phyloP scores from a whole-genome alignment of 2,797 vertebrate genomes.

The Enteromius anoplus region DNA sequence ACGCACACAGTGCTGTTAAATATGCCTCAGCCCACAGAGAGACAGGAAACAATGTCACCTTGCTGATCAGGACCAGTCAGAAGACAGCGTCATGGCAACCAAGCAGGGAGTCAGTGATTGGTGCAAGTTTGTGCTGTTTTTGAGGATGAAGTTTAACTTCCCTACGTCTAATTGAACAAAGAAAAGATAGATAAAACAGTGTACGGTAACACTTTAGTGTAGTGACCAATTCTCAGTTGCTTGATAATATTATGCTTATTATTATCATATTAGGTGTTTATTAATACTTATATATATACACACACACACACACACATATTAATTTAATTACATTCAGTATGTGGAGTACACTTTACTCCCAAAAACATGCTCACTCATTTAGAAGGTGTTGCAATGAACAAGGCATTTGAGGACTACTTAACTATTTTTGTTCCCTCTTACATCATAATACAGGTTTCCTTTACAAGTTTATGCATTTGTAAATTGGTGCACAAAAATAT shows the following conservation, averaged over 20 bases:
- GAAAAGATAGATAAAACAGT: not conserved
- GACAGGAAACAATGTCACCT: constrained; percentile 54
- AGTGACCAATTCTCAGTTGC: not conserved
- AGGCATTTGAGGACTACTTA: not conserved
- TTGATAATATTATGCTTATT: not conserved
- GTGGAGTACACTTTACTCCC: not conserved
- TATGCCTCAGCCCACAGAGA: constrained; percentile 46
- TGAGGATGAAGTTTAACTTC: not conserved
- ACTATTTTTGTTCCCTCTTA: not conserved
- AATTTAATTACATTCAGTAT: too few relatives aligned
- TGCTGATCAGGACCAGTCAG: constrained; percentile 51
- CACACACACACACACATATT: too few relatives aligned
- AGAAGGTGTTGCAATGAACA: not conserved
- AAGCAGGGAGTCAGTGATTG: constrained; percentile 16
- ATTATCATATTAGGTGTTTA: not conserved
- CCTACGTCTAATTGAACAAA: not conserved
- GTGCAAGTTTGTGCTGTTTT: not conserved
- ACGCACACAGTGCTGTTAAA: constrained; percentile 32
- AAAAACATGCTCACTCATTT: not conserved
- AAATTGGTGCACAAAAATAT: too few relatives aligned
- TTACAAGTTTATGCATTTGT: not conserved
- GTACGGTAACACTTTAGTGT: not conserved
- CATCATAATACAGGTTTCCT: not conserved
- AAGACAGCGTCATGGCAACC: constrained; percentile 41
- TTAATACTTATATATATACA: not conserved